Evolutionary conservation across 2,113 vertebrate species (phyloP), one percentile per base, ranked within the genome.

Genomic region (Mugil cephalus): DNA sequence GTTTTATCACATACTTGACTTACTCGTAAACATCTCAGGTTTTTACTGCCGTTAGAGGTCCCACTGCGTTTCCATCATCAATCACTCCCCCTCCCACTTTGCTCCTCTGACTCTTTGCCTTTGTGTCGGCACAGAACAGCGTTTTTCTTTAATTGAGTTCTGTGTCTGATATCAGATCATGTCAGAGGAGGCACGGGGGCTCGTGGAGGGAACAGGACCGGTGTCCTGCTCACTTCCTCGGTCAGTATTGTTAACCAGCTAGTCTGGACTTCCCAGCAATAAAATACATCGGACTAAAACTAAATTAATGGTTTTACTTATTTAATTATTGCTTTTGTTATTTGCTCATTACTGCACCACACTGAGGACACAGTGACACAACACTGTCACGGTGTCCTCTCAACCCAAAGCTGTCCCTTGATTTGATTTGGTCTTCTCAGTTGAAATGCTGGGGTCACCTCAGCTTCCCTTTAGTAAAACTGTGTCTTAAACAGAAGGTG

Each of bases 91-190:
- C 14, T 10, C 10, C 18, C 2, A 7, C 52, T 61, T 64, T 21
- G n/a, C 35, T 63, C 45, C 51, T 48, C 38, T 38, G 24, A 18
- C 46, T 48, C 21, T 21, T 62, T 73, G 17, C 53, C 30, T 70
- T 77, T 67, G 67, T 80, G 74, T 68, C 47, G 30, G 63, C 74
- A 76, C 60, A 75, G 53, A 38, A 2, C 58, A 78, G 82, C 38
- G 19, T 54, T 86, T 89, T 70, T 73, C 64, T 82, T 76, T 73
- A 80, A 86, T 85, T 83, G 79, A 82, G 64, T 86, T 88, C 74
- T 55, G 71, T 18, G 24, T 68, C 76, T 74, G 73, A 87, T 87
- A 87, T 79, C 84, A 87, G 79, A 77, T 74, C 55, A 47, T 34
- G 34, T 69, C 80, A 10, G n/a, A 58, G 7, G 15, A 43, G 24